Percentiles rank a stretch among this genome's conserved stretches.
These are phyloP conservation scores for Hydrocynus forskahlii DNA, from an alignment of 2,797 vertebrate genomes.

Conservation along the genomic window DNA sequence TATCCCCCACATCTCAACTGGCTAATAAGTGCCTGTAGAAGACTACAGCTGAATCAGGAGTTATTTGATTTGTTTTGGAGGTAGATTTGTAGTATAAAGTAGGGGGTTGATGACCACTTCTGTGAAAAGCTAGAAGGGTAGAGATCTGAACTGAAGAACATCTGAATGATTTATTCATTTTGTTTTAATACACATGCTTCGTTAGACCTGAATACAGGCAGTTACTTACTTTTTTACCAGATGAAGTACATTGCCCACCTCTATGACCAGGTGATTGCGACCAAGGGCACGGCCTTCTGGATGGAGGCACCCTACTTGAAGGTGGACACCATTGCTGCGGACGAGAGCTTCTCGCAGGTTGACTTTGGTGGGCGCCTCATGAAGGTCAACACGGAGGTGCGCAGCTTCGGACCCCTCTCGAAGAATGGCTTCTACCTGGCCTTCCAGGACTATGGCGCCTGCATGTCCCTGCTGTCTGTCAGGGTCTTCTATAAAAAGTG, in stretches of 20 bases:
- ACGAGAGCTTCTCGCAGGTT: constrained; percentile 98
- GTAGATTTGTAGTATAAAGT: too few relatives aligned
- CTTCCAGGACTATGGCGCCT: constrained; percentile 92
- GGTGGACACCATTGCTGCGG: constrained; percentile 96
- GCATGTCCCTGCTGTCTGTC: constrained; percentile 96
- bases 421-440: constrained; percentile 90
- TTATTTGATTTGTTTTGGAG: too few relatives aligned
- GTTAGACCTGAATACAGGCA: too few relatives aligned
- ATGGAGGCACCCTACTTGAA: constrained; percentile 99
- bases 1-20: not conserved
- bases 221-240: constrained; percentile 66
- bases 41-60: too few relatives aligned
- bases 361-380: constrained; percentile 95
- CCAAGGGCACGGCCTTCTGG: constrained; percentile 93
- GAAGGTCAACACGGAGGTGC: constrained; percentile 98
- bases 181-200: not conserved
- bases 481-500: constrained; percentile 97
- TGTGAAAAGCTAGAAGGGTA: too few relatives aligned
- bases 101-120: too few relatives aligned
- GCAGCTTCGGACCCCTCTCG: constrained; percentile 96
- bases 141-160: too few relatives aligned
- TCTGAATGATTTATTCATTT: too few relatives aligned
- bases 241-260: constrained; percentile 74
- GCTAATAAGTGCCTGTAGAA: too few relatives aligned
- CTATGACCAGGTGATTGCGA: constrained; percentile 94